Evolutionary conservation across 2,888 invertebrate genomes (phyloP).

Genomic region (Maniola hyperantus): DNA sequence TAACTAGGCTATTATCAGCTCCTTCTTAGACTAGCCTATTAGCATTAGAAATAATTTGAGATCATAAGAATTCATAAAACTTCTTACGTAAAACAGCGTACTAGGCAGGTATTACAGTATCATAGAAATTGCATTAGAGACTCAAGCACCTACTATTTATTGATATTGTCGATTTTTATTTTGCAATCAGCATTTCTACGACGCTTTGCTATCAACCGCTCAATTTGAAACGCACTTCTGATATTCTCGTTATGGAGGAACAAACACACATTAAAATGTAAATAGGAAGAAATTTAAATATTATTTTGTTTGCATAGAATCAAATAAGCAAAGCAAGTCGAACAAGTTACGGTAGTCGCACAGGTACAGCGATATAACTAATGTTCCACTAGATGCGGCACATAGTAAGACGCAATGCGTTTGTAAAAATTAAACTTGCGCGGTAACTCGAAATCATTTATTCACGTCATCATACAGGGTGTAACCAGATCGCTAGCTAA

Average conservation of each 20-base stretch:
- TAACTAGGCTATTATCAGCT: no score
- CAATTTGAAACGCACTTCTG: slow-evolving; percentile 17
- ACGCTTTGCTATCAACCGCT: slow-evolving; percentile 10
- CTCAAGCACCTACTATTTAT: slow-evolving; percentile 1
- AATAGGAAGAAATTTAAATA: slow-evolving; percentile 23
- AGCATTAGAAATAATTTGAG: no score
- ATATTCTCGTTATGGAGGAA: slow-evolving; percentile 19
- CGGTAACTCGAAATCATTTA: no score
- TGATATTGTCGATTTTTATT: slow-evolving; percentile 2
- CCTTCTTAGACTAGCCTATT: no score
- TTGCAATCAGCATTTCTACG: slow-evolving; percentile 13
- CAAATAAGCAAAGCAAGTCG: slow-evolving; percentile 22
- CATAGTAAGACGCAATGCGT: no score
- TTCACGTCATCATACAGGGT: no score
- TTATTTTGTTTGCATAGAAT: slow-evolving; percentile 19
- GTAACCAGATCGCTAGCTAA: no score
- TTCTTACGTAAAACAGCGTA: no score
- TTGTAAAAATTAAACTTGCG: no score
- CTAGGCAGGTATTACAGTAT: neutral
- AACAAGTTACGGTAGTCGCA: slow-evolving; percentile 26
- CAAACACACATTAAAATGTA: slow-evolving; percentile 24
- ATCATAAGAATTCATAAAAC: no score
- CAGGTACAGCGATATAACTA: neutral
- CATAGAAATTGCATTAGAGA: neutral
- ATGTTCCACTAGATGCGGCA: no score